These are phyloP conservation scores for Anodontia alba DNA, from an alignment of 2,888 invertebrate species.

Conservation along the genomic window DNA sequence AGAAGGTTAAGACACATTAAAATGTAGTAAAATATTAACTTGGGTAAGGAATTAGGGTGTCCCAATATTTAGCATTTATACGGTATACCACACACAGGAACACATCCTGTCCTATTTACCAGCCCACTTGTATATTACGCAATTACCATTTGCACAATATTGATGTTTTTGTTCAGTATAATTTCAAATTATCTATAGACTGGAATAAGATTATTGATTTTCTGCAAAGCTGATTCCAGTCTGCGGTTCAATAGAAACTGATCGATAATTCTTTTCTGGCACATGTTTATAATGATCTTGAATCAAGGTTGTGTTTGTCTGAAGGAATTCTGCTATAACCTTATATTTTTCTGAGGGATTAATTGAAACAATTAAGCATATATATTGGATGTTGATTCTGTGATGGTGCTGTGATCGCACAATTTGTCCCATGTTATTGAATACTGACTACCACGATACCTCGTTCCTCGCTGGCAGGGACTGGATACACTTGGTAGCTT, in stretches of 20 bases:
- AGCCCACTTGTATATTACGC: not conserved
- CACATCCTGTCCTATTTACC: no score
- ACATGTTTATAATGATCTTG: not conserved
- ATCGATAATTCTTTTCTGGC: not conserved
- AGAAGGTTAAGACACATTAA: no score
- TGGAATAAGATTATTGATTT: slow-evolving; percentile 14
- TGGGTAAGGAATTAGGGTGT: no score
- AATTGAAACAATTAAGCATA: not conserved
- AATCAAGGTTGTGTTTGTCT: not conserved
- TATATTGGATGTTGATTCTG: no score
- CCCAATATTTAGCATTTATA: no score
- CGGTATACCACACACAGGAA: no score
- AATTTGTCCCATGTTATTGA: no score
- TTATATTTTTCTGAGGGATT: not conserved
- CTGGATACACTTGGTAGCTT: no score
- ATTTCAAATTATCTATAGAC: not conserved
- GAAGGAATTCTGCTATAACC: not conserved
- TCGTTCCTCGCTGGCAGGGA: no score
- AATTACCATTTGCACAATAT: not conserved
- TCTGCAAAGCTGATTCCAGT: not conserved
- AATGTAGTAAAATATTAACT: not conserved
- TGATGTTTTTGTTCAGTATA: slow-evolving; percentile 3
- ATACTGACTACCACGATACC: no score
- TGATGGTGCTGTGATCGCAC: no score
- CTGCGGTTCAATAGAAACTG: not conserved